Evolutionary conservation across 92 coral and sea anemone genomes (phyloP).

Genomic region (Scolanthus callimorphus): DNA sequence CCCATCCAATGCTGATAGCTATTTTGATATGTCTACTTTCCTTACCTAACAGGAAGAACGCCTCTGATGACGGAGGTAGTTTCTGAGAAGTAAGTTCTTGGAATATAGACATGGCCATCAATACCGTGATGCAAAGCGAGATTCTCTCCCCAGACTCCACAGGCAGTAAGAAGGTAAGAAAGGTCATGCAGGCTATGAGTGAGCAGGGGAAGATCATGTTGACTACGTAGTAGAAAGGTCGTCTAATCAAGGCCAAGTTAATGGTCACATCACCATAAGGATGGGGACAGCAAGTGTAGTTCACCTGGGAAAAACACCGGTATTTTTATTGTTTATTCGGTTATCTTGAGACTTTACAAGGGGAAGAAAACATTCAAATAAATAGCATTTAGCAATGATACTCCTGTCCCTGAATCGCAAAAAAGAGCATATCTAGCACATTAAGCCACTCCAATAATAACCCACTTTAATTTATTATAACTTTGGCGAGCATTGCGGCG

Average conservation of each 20-base stretch:
- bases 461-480: too few relatives aligned
- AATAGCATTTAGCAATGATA: too few relatives aligned
- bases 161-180: slow-evolving; percentile 71
- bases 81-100: slow-evolving; percentile 83
- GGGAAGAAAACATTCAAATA: too few relatives aligned
- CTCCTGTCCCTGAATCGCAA: too few relatives aligned
- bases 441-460: too few relatives aligned
- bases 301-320: slow-evolving; percentile 31
- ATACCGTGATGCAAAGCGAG: slow-evolving; percentile 79
- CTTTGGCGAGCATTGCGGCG: too few relatives aligned
- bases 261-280: slow-evolving; percentile 52
- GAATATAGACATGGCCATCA: slow-evolving; percentile 90
- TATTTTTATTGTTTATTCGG: too few relatives aligned
- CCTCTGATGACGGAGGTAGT: slow-evolving; percentile 70
- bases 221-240: slow-evolving; percentile 62
- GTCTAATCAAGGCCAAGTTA: slow-evolving; percentile 42
- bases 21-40: too few relatives aligned
- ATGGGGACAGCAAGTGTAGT: slow-evolving; percentile 50
- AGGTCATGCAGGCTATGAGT: slow-evolving; percentile 74
- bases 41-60: slow-evolving; percentile 73
- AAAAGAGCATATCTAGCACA: too few relatives aligned
- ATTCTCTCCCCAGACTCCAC: slow-evolving; percentile 90
- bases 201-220: slow-evolving; percentile 81
- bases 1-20: too few relatives aligned
- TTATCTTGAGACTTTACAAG: too few relatives aligned